Conservation (phyloP, 2,113 vertebrate genomes). For the Varanus salvator region DNA sequence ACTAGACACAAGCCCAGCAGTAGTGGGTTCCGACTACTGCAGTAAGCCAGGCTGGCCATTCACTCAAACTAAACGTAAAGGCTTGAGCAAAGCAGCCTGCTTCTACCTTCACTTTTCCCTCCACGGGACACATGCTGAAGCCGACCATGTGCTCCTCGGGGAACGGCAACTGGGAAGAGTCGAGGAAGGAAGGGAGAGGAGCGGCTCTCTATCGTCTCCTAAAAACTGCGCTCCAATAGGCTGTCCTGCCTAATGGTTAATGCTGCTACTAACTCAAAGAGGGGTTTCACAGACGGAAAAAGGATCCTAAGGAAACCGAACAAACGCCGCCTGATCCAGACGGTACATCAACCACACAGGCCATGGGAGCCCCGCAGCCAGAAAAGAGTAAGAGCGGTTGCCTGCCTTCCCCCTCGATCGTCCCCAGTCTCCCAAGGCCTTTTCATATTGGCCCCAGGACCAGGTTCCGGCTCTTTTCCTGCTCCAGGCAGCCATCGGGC, state of each 20-base stretch:
- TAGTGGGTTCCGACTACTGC: not conserved
- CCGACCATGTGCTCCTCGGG: not conserved
- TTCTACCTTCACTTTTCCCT: not conserved
- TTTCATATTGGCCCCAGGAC: fast-evolving
- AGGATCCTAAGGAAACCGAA: not conserved
- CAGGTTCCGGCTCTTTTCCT: not conserved
- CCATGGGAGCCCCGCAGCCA: not conserved
- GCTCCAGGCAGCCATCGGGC: constrained; percentile 70
- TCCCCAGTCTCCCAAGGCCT: not conserved
- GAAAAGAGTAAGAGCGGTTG: no score
- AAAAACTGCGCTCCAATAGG: not conserved
- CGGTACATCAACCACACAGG: not conserved
- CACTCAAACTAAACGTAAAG: not conserved
- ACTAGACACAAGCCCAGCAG: no score
- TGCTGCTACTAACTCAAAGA: not conserved
- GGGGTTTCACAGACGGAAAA: not conserved
- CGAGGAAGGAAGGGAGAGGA: not conserved
- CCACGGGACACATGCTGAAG: not conserved
- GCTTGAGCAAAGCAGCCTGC: not conserved
- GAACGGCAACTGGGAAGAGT: fast-evolving
- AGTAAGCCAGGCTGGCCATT: not conserved
- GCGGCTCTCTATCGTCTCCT: not conserved
- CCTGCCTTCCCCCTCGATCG: no score
- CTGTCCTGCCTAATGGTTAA: not conserved
- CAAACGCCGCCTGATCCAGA: not conserved